Conservation (phyloP, 2,113 vertebrate genomes). For the Thinocorus orbignyianus region DNA sequence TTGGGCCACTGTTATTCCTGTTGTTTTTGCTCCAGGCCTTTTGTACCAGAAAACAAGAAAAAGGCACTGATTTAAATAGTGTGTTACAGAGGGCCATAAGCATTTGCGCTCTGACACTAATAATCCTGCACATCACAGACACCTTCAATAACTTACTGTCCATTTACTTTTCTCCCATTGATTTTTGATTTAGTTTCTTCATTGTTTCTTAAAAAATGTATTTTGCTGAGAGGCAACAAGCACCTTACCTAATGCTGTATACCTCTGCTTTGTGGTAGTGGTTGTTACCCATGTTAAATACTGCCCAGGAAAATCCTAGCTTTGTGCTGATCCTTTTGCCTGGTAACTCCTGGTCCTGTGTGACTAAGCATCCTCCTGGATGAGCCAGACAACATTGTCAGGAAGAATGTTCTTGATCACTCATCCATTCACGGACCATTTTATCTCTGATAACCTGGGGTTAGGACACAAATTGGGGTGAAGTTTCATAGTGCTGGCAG, state of each 20-base stretch:
- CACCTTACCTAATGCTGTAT: background rate
- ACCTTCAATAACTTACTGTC: background rate
- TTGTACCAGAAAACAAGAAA: background rate
- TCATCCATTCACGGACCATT: background rate
- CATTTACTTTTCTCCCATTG: background rate
- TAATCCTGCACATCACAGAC: fast-evolving
- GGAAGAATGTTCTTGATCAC: background rate
- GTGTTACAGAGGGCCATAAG: background rate
- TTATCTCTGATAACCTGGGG: background rate
- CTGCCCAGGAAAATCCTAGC: background rate
- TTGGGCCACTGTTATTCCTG: background rate
- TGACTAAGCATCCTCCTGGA: background rate
- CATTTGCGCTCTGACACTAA: background rate
- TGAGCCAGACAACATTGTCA: background rate
- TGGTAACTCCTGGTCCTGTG: background rate
- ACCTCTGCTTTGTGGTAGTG: background rate
- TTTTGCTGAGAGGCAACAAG: background rate
- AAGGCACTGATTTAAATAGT: background rate
- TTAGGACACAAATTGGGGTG: background rate
- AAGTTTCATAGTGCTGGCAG: background rate
- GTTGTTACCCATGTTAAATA: background rate
- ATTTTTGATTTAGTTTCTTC: background rate
- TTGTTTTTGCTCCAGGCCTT: background rate
- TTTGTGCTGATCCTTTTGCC: background rate
- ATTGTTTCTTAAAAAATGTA: background rate